Percentiles rank a stretch among this genome's conserved stretches.
Conservation (phyloP, 2,113 vertebrate genomes). For the Bothrops jararaca region DNA sequence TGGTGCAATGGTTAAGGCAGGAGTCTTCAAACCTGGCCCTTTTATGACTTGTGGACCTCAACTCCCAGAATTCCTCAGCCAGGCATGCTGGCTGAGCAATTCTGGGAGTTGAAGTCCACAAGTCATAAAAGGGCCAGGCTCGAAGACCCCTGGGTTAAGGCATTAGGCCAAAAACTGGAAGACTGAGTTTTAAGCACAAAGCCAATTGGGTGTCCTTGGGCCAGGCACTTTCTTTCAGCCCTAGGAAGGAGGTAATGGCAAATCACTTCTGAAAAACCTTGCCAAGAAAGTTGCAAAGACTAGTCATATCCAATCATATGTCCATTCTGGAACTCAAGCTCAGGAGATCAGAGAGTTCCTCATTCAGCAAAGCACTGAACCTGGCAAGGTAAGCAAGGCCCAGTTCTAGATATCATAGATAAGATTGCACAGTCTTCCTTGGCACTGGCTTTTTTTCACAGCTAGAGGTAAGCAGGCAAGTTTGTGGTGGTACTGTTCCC, state of each 20-base stretch:
- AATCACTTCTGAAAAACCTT: not conserved
- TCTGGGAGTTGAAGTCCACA: too few species aligned
- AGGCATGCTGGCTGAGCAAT: too few species aligned
- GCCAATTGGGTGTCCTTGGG: not conserved
- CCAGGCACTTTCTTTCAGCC: not conserved
- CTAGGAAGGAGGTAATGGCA: not conserved
- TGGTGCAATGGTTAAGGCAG: not conserved
- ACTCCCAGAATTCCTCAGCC: too few species aligned
- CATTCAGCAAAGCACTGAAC: not conserved
- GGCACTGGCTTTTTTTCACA: not conserved
- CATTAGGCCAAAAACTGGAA: not conserved
- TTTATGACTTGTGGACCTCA: too few species aligned
- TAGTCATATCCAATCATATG: not conserved
- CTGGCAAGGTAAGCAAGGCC: not conserved
- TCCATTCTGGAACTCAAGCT: not conserved
- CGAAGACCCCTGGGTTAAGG: not conserved
- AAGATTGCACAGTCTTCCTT: not conserved
- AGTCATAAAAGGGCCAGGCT: too few species aligned
- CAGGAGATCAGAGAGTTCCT: not conserved
- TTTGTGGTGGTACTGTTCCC: not conserved
- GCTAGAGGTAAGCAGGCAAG: not conserved
- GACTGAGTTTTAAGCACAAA: not conserved
- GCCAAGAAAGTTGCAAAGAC: not conserved
- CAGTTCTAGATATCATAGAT: not conserved
- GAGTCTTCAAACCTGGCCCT: too few species aligned